Evolutionary conservation across 2,113 vertebrate genomes (phyloP), one percentile per base, ranked within the genome.

Genomic region (Sapayoa aenigma): DNA sequence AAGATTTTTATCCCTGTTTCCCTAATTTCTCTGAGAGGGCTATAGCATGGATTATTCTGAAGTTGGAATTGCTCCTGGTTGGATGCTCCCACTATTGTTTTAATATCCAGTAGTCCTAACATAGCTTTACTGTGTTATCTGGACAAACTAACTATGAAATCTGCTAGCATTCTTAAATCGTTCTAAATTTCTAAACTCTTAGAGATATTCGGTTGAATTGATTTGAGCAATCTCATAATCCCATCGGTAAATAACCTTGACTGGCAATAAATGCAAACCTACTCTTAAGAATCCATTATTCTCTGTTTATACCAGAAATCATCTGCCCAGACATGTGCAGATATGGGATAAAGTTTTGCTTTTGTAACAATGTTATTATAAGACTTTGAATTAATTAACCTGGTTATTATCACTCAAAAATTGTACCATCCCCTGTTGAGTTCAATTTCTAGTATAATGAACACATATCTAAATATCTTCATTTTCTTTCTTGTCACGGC

Each of bases 321-420:
- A 87, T 25, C 27, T 78, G 52, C 47, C 20, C 8, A 37, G 56
- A 71, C 16, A 65, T 11, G 9, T 74, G 52, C 25, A 91, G 73
- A 72, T 21, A 75, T 24, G 14, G 25, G 25, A 82, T 72, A 85
- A 79, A 89, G 53, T 86, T 91, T 91, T 93, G 46, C 7, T 67
- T 86, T 74, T 77, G 6, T 58, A 72, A 44, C 15, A 73, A 9
- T 35, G 25, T 83, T 80, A 66, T 53, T 25, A 27, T 42, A 86
- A 9, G 3, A 28, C 9, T 87, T 84, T 50, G 42, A 81, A 89
- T 85, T 90, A 85, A 76, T 72, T 9, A 1, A 30, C 20, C 9
- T 76, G 12, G n/a, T 66, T 89, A 66, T 95, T 84, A 62, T 89
- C 25, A 58, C 50, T 89, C 86, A 59, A 86, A 94, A 90, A 89